Base-by-base conservation (phyloP, 1,140 invertebrate species). In the Littorina saxatilis region DNA sequence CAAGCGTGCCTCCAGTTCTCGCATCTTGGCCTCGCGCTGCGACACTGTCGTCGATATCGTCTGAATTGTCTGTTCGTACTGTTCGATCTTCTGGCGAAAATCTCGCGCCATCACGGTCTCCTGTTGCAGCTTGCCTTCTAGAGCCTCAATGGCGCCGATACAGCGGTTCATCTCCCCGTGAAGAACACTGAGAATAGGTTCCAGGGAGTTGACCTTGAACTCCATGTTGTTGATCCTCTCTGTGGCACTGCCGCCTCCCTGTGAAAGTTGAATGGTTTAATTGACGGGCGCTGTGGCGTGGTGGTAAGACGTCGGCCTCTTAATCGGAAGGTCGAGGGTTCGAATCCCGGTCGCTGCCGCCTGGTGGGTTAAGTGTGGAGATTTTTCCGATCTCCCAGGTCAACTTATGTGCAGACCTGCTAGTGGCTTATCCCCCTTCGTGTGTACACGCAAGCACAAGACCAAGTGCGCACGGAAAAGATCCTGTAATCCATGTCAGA, bases 181-280 rank as follows among this genome's bases (percentile, higher is more conserved):
- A 27, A 87, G 61, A n/a, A 83, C 84, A n/a, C 77, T 80, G 27
- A 84, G 84, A 23, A 89, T 85, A 9, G 85, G 85, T 70, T 88
- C 87, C 81, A 87, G 87, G 2, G 85, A 83, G n/a, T 82, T 82
- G 55, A 82, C 61, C 61, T 83, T 86, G n/a, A 86, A 47, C 80
- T 85, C 84, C 55, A 83, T 43, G 29, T 29, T 61, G 11, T 32
- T 58, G 23, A 80, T 35, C 27, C 79, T 43, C 2, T 72, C 68
- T 50, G 35, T 4, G 23, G 29, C n/a, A 23, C 58, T 55, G 1
- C 35, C 37, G 37, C 20, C 37, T n/a, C 37, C 55, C n/a, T n/a
- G n/a, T n/a, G n/a, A n/a, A n/a, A n/a, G n/a, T n/a, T n/a, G n/a
- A n/a, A n/a, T n/a, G n/a, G n/a, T n/a, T n/a, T n/a, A n/a, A 72